These are phyloP conservation scores for Lycophotia porphyrea DNA, from an alignment of 2,888 invertebrate genomes.

Conservation along the genomic window DNA sequence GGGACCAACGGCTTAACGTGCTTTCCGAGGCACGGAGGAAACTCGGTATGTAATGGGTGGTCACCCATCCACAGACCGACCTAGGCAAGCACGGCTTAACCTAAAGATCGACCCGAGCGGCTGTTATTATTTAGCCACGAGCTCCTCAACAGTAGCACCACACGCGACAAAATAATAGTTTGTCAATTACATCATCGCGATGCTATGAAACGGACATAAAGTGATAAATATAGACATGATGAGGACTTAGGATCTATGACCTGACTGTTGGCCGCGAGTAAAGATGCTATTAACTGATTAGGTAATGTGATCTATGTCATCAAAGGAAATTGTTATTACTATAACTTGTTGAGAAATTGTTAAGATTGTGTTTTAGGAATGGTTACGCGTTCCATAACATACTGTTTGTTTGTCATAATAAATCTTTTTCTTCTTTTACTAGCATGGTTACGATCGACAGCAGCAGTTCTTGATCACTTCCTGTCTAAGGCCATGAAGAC, in stretches of 20 bases:
- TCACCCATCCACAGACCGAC: too few species aligned
- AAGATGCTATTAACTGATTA: conserved; percentile 29
- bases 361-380: background rate
- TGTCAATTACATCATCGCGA: conserved; percentile 48
- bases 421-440: background rate
- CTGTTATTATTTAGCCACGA: too few species aligned
- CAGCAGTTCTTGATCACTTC: background rate
- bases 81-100: too few species aligned
- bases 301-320: conserved; percentile 3
- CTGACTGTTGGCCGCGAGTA: conserved; percentile 28
- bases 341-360: too few species aligned
- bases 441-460: background rate
- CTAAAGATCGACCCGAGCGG: too few species aligned
- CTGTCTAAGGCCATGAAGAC: background rate
- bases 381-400: background rate
- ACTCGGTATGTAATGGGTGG: too few species aligned
- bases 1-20: too few species aligned
- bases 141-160: conserved; percentile 16
- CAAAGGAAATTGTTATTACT: conserved; percentile 1
- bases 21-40: too few species aligned
- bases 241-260: conserved; percentile 61
- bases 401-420: background rate
- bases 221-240: conserved; percentile 54
- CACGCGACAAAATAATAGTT: conserved; percentile 21
- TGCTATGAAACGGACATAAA: conserved; percentile 39